A percentile compares a stretch with the other conserved stretches of the same genome.
phyloP scores from a whole-genome alignment of 2,797 vertebrate genomes.

The Melanotaenia parkinsoni region DNA sequence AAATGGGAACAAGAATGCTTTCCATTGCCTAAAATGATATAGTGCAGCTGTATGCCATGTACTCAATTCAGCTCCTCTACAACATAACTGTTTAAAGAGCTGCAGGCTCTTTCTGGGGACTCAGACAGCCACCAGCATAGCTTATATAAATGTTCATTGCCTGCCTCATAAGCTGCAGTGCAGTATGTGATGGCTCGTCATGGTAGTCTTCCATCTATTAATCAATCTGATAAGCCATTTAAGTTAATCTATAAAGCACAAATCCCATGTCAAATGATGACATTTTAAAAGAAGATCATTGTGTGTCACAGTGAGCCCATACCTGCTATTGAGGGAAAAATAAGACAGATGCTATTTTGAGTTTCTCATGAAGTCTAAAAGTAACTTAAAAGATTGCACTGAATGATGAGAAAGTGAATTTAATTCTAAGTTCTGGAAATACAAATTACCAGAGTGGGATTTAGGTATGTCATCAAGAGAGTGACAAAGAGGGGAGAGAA shows the following conservation, averaged over 20 bases:
- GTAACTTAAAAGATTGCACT: conserved; percentile 11
- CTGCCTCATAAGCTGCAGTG: conserved; percentile 64
- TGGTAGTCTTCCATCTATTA: conserved; percentile 37
- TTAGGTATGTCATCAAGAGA: conserved; percentile 43
- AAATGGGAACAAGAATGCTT: conserved; percentile 57
- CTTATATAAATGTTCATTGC: conserved; percentile 68
- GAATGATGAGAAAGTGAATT: conserved; percentile 20
- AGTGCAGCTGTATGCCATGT: conserved; percentile 69
- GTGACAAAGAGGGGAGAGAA: conserved; percentile 25
- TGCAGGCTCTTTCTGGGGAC: conserved; percentile 69
- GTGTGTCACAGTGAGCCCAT: conserved; percentile 13
- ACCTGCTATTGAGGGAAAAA: conserved; percentile 13
- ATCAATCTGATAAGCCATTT: conserved; percentile 50
- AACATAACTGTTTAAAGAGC: conserved; percentile 69
- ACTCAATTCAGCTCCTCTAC: conserved; percentile 57
- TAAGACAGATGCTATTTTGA: conserved; percentile 30
- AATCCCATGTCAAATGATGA: conserved; percentile 23
- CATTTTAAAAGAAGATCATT: conserved; percentile 10
- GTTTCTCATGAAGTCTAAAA: conserved; percentile 18
- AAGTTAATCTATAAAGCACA: conserved; percentile 29
- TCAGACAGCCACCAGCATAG: conserved; percentile 68
- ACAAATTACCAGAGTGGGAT: conserved; percentile 35
- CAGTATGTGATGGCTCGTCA: conserved; percentile 40
- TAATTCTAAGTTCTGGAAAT: conserved; percentile 39
- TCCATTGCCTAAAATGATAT: conserved; percentile 69